A percentile compares a stretch with the other conserved stretches of the same genome.
Conservation (phyloP, 2,113 vertebrate genomes). For the Phoxinus phoxinus region DNA sequence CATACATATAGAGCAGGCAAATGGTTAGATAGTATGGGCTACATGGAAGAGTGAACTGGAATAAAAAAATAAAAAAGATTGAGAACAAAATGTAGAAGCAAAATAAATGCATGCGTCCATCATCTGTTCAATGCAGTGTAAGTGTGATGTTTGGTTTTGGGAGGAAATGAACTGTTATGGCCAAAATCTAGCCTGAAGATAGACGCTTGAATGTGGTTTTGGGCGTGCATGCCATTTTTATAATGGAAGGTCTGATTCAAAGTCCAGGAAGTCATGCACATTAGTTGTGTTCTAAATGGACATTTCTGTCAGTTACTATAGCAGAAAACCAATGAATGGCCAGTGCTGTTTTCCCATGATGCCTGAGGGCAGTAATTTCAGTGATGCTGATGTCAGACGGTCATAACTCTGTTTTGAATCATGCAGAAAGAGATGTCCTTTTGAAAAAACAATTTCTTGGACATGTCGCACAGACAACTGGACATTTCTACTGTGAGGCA, state of each 20-base stretch:
- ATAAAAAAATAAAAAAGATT: background rate
- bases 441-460: background rate
- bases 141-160: constrained; percentile 7
- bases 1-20: background rate
- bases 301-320: constrained; percentile 46
- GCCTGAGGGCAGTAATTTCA: constrained; percentile 52
- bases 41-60: background rate
- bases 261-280: constrained; percentile 56
- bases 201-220: constrained; percentile 10
- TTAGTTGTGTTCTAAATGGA: constrained; percentile 45
- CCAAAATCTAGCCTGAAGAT: constrained; percentile 5
- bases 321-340: constrained; percentile 54
- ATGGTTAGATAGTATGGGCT: background rate
- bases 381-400: constrained; percentile 24
- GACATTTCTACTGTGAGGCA: background rate
- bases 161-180: background rate
- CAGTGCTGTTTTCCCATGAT: constrained; percentile 51
- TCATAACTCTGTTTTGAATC: constrained; percentile 19
- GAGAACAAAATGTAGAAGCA: background rate
- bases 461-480: background rate
- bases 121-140: background rate
- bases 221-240: constrained; percentile 18
- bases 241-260: constrained; percentile 39
- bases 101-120: background rate
- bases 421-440: background rate